These are phyloP conservation scores for Synanthedon formicaeformis DNA, from an alignment of 2,888 invertebrate genomes.

Conservation along the genomic window DNA sequence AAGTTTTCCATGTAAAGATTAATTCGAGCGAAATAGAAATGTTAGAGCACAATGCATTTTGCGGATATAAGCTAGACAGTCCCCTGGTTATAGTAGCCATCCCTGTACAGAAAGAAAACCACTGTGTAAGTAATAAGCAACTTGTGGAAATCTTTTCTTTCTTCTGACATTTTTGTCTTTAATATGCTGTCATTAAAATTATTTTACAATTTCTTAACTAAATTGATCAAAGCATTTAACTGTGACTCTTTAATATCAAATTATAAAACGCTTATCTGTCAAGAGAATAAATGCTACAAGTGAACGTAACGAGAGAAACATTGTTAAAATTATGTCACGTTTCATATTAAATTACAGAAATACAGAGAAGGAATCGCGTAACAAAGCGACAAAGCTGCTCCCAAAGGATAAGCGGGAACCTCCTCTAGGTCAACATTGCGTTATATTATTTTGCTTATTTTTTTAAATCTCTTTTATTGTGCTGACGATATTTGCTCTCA, in stretches of 20 bases:
- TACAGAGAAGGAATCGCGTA: conserved; percentile 22
- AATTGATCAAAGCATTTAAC: too few species aligned
- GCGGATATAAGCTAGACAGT: too few species aligned
- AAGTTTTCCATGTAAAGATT: too few species aligned
- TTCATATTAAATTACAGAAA: conserved; percentile 39
- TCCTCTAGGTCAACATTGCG: conserved; percentile 30
- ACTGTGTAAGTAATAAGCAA: too few species aligned
- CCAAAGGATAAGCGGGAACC: conserved; percentile 7
- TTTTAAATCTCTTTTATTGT: conserved; percentile 6
- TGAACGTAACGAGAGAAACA: background rate
- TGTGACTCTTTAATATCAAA: background rate
- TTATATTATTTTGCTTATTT: conserved; percentile 27
- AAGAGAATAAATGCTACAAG: background rate
- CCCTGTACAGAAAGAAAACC: too few species aligned
- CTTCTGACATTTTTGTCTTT: too few species aligned
- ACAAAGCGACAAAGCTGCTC: conserved; percentile 20
- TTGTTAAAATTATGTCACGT: conserved; percentile 37
- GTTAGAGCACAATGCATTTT: too few species aligned
- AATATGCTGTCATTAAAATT: too few species aligned
- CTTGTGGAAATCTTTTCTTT: too few species aligned
- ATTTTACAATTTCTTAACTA: too few species aligned
- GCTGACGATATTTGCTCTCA: background rate
- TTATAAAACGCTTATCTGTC: background rate
- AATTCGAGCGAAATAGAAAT: too few species aligned
- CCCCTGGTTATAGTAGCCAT: too few species aligned